A percentile compares a stretch with the other conserved stretches of the same genome.
These are phyloP conservation scores for Myiagra hebetior DNA, from an alignment of 2,113 vertebrate species.

Conservation along the genomic window DNA sequence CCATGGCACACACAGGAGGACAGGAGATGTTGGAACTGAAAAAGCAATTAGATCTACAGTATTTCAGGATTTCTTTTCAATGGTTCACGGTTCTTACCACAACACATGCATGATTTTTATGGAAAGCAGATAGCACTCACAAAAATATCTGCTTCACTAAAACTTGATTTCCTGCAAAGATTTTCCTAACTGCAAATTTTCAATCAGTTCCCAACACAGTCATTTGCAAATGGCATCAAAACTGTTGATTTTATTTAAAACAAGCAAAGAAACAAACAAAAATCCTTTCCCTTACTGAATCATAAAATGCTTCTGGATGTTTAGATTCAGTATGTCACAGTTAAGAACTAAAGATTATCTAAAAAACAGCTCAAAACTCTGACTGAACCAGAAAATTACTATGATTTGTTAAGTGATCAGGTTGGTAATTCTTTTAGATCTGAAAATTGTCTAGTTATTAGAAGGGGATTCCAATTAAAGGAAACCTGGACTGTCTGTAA, in stretches of 20 bases:
- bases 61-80: not conserved
- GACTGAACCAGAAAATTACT: not conserved
- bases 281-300: not conserved
- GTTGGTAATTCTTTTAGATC: not conserved
- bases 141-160: slow-evolving; percentile 21
- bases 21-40: not conserved
- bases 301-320: not conserved
- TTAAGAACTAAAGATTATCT: not conserved
- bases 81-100: not conserved
- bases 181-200: not conserved
- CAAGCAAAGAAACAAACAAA: not conserved
- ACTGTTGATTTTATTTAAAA: not conserved
- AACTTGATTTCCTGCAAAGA: slow-evolving; percentile 7
- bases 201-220: not conserved
- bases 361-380: not conserved
- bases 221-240: not conserved
- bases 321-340: not conserved
- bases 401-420: not conserved
- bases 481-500: not conserved
- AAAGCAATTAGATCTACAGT: not conserved
- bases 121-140: slow-evolving; percentile 18
- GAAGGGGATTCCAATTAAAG: not conserved
- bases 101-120: not conserved
- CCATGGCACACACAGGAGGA: not conserved
- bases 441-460: not conserved